Evolutionary conservation across 1,140 invertebrate species (phyloP).

Genomic region (Meloidogyne hapla): DNA sequence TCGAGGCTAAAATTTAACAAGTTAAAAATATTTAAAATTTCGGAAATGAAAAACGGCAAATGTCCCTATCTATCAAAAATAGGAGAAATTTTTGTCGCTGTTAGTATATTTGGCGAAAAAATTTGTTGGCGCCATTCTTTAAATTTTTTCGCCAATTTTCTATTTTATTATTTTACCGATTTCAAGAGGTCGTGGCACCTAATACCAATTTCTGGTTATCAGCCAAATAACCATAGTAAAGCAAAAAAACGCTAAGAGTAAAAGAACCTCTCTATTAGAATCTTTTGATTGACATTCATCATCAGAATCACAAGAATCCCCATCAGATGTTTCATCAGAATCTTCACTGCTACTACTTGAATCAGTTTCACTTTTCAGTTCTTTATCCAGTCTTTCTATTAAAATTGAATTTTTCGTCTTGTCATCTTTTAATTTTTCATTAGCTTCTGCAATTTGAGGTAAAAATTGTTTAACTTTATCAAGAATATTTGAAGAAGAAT

Average conservation of each 20-base stretch:
- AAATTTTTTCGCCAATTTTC: no score
- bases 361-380: neutral
- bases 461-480: conserved; percentile 3
- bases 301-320: neutral
- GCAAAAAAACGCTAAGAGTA: no score
- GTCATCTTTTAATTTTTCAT: neutral
- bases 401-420: neutral
- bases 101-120: no score
- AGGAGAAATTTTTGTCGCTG: no score
- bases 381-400: neutral
- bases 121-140: no score
- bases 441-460: neutral
- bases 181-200: no score
- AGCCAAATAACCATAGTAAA: no score
- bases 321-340: neutral
- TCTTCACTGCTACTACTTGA: neutral
- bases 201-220: no score
- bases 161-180: no score
- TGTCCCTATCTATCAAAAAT: no score
- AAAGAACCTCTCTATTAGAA: neutral
- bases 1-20: neutral
- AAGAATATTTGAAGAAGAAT: neutral
- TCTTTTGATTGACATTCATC: neutral
- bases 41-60: no score
- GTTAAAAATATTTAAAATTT: no score